These are phyloP conservation scores for Aphyosemion australe DNA, from an alignment of 2,113 vertebrate genomes.

Conservation along the genomic window DNA sequence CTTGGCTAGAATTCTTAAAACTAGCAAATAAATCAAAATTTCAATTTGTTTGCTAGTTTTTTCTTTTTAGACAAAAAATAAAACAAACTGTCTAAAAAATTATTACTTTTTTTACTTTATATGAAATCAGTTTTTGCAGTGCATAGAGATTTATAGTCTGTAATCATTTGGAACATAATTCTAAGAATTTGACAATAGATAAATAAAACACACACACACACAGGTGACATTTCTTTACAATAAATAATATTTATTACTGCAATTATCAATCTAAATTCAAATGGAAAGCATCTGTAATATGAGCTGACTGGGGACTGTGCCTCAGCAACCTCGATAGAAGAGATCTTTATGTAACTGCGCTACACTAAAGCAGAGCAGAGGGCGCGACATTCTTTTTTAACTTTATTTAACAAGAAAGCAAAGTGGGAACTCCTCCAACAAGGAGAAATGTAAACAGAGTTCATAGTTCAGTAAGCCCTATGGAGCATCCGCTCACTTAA, in stretches of 20 bases:
- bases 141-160: too few relatives aligned
- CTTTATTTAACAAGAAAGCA: constrained; percentile 60
- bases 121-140: too few relatives aligned
- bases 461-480: constrained; percentile 48
- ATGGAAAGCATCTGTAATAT: constrained; percentile 45
- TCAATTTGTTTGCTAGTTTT: too few relatives aligned
- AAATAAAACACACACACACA: neutral
- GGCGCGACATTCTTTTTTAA: constrained; percentile 58
- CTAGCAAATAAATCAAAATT: too few relatives aligned
- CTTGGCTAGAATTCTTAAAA: too few relatives aligned
- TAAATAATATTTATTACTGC: constrained; percentile 69
- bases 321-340: too few relatives aligned
- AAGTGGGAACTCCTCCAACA: constrained; percentile 36
- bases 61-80: too few relatives aligned
- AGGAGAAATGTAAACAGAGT: constrained; percentile 69
- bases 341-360: constrained; percentile 30
- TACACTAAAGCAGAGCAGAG: constrained; percentile 59
- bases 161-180: too few relatives aligned
- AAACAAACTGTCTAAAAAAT: too few relatives aligned
- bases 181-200: too few relatives aligned
- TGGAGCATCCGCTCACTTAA: constrained; percentile 19
- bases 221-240: constrained; percentile 38
- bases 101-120: too few relatives aligned
- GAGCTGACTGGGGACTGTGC: too few relatives aligned
- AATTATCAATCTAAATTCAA: constrained; percentile 45